Conservation (phyloP, 2,113 vertebrate species). For the human region GRCh38 chr9:134153001-134153500, state of each 20-base stretch:
- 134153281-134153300: background rate
- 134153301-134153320: background rate
- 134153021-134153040: rapidly evolving
- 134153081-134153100: background rate
- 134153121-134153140: background rate
- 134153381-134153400: rapidly evolving
- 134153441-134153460: background rate
- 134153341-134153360: rapidly evolving
- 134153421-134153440: rapidly evolving
- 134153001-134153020: rapidly evolving
- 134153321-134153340: too few relatives aligned
- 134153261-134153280: background rate
- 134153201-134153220: rapidly evolving
- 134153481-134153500: rapidly evolving
- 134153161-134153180: too few relatives aligned
- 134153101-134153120: background rate
- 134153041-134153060: too few relatives aligned
- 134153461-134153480: rapidly evolving
- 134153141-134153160: too few relatives aligned
- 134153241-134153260: rapidly evolving
- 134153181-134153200: rapidly evolving
- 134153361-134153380: rapidly evolving
- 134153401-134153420: too few relatives aligned
- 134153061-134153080: background rate
- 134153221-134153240: background rate